A percentile compares a stretch with the other conserved stretches of the same genome.
Conservation (phyloP, 2,113 vertebrate species). For the Falcunculus frontatus region DNA sequence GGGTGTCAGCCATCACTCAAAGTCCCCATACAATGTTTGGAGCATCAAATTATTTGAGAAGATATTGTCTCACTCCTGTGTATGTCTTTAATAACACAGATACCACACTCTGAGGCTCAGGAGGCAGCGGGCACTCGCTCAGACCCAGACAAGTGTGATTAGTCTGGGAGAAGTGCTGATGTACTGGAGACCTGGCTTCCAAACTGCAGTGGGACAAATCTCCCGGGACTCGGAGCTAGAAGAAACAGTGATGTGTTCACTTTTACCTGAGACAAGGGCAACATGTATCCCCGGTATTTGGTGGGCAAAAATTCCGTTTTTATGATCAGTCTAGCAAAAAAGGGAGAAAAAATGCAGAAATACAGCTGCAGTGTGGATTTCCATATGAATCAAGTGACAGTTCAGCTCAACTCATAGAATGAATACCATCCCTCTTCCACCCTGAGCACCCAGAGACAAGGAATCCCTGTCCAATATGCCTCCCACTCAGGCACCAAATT, state of each 20-base stretch:
- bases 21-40: not conserved
- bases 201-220: not conserved
- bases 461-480: not conserved
- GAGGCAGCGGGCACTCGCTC: rapidly evolving
- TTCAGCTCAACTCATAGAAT: not conserved
- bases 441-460: not conserved
- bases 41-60: not conserved
- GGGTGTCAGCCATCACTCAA: not conserved
- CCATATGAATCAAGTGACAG: not conserved
- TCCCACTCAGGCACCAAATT: not conserved
- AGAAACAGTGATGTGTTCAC: rapidly evolving
- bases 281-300: slow-evolving; percentile 81
- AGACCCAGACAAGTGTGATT: not conserved
- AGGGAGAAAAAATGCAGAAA: not conserved
- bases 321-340: slow-evolving; percentile 81
- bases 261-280: slow-evolving; percentile 89
- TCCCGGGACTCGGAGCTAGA: not conserved
- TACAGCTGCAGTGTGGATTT: not conserved
- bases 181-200: not conserved
- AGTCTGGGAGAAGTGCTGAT: not conserved
- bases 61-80: not conserved
- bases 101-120: rapidly evolving
- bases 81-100: not conserved
- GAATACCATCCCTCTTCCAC: not conserved
- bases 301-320: slow-evolving; percentile 94